Base-by-base conservation (phyloP, 2,113 vertebrate species). In the Bos javanicus region DNA sequence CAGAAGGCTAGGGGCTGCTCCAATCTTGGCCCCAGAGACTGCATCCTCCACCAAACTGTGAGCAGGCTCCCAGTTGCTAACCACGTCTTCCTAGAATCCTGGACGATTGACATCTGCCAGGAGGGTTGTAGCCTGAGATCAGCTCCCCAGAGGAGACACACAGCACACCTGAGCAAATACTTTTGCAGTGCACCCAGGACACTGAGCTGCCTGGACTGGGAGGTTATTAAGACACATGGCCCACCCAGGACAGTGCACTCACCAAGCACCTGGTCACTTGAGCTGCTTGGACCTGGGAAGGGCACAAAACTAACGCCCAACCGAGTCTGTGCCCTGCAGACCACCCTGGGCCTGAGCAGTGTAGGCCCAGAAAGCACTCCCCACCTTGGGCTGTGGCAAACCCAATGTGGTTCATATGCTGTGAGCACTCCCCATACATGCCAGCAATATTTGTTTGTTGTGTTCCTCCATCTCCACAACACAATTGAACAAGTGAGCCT, bases 341-440 rank as follows among this genome's bases (percentile, higher is more conserved):
- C 4, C 1, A 36, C 64, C n/a, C 64, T 21, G 64, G 64, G n/a
- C 17, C n/a, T 36, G n/a, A 71, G 8, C 64, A 36, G n/a, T 36
- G n/a, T 21, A 71, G 33, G 2, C 9, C n/a, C 17, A 11, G n/a
- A n/a, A 71, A 71, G 4, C 64, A 36, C 64, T 36, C 0, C 0
- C 16, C 33, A n/a, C 9, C 33, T 67, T 71, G n/a, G 64, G 9
- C 17, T 36, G 17, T 19, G 64, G 64, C 19, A 71, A 21, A 36
- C 9, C n/a, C n/a, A 21, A 19, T 11, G 64, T 71, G 17, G 19
- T 71, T 6, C 64, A 71, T 23, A 36, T 0, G 0, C 64, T 23
- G 17, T 1, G 4, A 71, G 64, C 9, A 12, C n/a, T 36, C 64
- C 19, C 4, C n/a, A 71, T 36, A 71, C 9, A 21, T 2, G 64